phyloP scores from a whole-genome alignment of 2,113 vertebrate species.

The Atrichornis clamosus region DNA sequence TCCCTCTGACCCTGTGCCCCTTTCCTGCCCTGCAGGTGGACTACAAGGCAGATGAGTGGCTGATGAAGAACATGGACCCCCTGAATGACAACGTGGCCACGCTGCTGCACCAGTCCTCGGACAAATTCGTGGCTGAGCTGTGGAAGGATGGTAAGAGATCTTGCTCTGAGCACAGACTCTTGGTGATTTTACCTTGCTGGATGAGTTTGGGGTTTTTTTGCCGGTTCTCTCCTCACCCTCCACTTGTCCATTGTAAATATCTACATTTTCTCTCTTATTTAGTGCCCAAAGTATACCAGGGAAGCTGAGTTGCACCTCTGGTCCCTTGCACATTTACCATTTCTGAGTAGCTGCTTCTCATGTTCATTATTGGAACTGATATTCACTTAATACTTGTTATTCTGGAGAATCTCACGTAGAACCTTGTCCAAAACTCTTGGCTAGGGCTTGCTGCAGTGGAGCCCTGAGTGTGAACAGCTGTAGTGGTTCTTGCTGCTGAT shows the following conservation, averaged over 20 bases:
- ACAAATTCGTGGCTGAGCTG: conserved; percentile 94
- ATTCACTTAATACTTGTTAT: not conserved
- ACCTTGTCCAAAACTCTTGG: not conserved
- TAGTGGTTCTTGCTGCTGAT: not conserved
- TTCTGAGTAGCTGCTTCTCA: conserved; percentile 51
- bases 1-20: not conserved
- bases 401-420: not conserved
- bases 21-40: conserved; percentile 81
- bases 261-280: not conserved
- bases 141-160: conserved; percentile 93
- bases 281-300: not conserved
- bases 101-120: conserved; percentile 92
- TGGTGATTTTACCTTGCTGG: not conserved
- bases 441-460: not conserved
- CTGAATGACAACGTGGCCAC: conserved; percentile 97
- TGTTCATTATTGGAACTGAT: not conserved
- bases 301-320: not conserved
- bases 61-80: conserved; percentile 99
- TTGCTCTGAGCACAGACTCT: not conserved
- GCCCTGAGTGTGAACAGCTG: not conserved
- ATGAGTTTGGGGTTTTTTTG: not conserved
- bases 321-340: conserved; percentile 39
- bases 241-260: not conserved
- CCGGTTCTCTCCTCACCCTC: not conserved
- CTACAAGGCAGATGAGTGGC: conserved; percentile 97